Conservation (phyloP, 2,888 invertebrate species). For the Linyphia triangularis region DNA sequence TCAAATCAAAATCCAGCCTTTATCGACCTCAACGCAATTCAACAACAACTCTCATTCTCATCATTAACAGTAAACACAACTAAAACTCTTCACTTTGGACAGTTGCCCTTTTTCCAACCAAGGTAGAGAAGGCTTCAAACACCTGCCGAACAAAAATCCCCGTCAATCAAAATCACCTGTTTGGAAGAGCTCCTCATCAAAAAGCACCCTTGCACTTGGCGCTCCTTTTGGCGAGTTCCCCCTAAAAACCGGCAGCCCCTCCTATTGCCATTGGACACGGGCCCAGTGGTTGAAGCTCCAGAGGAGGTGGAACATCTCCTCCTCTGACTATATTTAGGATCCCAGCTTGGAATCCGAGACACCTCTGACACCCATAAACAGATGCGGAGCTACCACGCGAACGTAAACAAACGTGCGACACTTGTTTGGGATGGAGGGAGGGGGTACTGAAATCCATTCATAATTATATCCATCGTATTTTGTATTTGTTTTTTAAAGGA, state of each 20-base stretch:
- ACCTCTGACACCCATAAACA: conserved; percentile 53
- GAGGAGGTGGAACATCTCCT: not conserved
- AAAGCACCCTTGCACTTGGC: not conserved
- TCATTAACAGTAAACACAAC: no score
- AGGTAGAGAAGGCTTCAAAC: not conserved
- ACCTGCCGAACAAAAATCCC: not conserved
- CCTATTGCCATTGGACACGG: conserved; percentile 50
- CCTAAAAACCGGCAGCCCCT: conserved; percentile 43
- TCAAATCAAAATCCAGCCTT: no score
- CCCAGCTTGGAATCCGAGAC: conserved; percentile 51
- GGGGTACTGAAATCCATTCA: conserved; percentile 37
- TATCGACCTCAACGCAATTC: no score
- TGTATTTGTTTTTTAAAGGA: not conserved
- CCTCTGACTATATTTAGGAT: conserved; percentile 68
- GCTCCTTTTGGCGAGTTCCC: not conserved
- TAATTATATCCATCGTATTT: not conserved
- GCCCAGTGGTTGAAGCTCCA: conserved; percentile 67
- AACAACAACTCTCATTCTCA: no score
- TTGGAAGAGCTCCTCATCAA: not conserved
- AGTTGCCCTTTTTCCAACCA: no score
- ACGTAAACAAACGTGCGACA: conserved; percentile 65
- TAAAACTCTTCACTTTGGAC: no score
- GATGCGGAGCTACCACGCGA: conserved; percentile 51
- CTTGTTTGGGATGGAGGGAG: conserved; percentile 32
- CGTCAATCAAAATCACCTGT: not conserved